phyloP scores from a whole-genome alignment of 2,113 vertebrate genomes.

The Hymenochirus boettgeri region DNA sequence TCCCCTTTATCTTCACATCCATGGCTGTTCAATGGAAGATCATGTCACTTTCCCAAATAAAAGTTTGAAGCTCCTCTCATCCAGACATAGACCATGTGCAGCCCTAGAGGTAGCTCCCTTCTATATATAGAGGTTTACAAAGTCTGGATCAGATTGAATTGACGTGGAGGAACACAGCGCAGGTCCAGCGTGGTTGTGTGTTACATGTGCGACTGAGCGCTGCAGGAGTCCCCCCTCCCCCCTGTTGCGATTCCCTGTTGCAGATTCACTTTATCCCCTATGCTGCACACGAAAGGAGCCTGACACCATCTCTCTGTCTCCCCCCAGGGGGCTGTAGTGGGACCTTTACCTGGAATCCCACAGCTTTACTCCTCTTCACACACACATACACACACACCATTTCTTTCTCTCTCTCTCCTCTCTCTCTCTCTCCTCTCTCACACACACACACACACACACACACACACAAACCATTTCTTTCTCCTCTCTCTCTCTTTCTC shows the following conservation, averaged over 20 bases:
- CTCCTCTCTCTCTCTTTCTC: no score
- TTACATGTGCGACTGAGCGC: slow-evolving; percentile 12
- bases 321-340: slow-evolving; percentile 61
- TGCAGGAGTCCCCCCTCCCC: slow-evolving; percentile 1
- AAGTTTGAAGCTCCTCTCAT: slow-evolving; percentile 32
- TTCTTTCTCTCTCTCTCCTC: no score
- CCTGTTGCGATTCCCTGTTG: slow-evolving; percentile 19
- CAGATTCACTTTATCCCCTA: slow-evolving; percentile 64
- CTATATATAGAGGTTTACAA: slow-evolving; percentile 55
- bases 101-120: slow-evolving; percentile 46
- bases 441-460: no score
- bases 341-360: slow-evolving; percentile 45
- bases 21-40: no score
- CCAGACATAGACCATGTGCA: slow-evolving; percentile 55
- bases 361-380: slow-evolving; percentile 52
- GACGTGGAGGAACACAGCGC: slow-evolving; percentile 56
- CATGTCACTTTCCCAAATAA: slow-evolving; percentile 3
- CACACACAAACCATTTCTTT: no score
- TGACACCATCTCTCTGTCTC: slow-evolving; percentile 54
- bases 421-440: no score
- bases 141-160: slow-evolving; percentile 51
- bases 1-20: no score
- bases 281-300: slow-evolving; percentile 58
- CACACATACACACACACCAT: no score
- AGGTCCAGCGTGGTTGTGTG: slow-evolving; percentile 51